These are phyloP conservation scores for Slavum lentiscoides DNA, from an alignment of 2,888 invertebrate genomes.

Conservation along the genomic window DNA sequence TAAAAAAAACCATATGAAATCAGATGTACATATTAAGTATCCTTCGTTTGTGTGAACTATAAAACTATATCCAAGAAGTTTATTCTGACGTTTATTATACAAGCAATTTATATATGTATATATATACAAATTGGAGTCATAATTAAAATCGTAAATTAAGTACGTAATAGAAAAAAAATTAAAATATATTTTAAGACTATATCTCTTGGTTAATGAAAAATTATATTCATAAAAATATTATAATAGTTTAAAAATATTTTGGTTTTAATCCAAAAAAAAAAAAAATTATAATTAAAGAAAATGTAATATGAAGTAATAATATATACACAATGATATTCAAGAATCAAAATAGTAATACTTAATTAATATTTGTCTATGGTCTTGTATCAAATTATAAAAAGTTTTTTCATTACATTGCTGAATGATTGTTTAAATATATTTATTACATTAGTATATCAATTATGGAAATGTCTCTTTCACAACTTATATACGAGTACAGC, in stretches of 20 bases:
- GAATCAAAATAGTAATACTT: too few relatives aligned
- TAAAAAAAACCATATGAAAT: slow-evolving; percentile 3
- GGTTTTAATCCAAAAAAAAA: too few relatives aligned
- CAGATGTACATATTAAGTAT: slow-evolving; percentile 5
- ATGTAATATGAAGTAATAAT: too few relatives aligned
- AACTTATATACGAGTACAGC: too few relatives aligned
- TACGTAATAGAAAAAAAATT: not conserved
- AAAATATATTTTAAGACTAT: not conserved
- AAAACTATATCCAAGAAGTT: slow-evolving; percentile 3
- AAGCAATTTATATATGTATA: not conserved
- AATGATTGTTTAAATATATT: too few relatives aligned
- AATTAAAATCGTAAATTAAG: not conserved
- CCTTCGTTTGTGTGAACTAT: not conserved
- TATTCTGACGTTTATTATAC: slow-evolving; percentile 4
- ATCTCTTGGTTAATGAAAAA: not conserved
- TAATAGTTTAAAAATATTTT: not conserved
- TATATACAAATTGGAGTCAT: not conserved
- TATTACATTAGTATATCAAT: too few relatives aligned
- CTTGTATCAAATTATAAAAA: too few relatives aligned
- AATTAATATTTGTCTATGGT: too few relatives aligned
- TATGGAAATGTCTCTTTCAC: too few relatives aligned
- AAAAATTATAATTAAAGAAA: too few relatives aligned
- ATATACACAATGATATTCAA: too few relatives aligned
- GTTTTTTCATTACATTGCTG: too few relatives aligned
- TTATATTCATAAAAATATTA: not conserved